phyloP scores from a whole-genome alignment of 2,113 vertebrate species.

The Engystomops pustulosus region DNA sequence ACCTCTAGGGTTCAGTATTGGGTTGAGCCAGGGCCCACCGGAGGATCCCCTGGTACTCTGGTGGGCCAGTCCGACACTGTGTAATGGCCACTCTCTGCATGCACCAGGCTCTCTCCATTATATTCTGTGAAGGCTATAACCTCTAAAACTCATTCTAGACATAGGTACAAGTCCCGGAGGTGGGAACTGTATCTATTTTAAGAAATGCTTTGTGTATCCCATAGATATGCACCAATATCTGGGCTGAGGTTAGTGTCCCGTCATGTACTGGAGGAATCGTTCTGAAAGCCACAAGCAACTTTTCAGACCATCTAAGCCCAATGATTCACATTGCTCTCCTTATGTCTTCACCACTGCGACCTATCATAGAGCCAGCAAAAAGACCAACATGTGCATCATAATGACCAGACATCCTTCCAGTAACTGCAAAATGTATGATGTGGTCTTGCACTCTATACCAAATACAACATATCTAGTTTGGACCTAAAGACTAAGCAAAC shows the following conservation, averaged over 20 bases:
- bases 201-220: no score
- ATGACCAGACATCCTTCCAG: conserved; percentile 19
- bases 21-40: no score
- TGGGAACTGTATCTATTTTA: no score
- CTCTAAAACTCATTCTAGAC: no score
- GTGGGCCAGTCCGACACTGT: no score
- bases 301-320: not conserved
- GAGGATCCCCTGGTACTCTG: no score
- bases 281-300: not conserved
- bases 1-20: no score
- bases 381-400: conserved; percentile 12
- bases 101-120: no score
- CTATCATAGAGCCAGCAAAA: not conserved
- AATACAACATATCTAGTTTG: conserved; percentile 14
- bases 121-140: no score
- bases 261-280: not conserved
- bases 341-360: not conserved
- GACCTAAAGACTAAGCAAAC: not conserved
- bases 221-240: no score
- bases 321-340: not conserved
- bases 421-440: not conserved
- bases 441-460: not conserved
- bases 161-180: no score
- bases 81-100: no score
- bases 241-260: not conserved